These are phyloP conservation scores for Triplophysa siluroides DNA, from an alignment of 2,113 vertebrate genomes.

Conservation along the genomic window DNA sequence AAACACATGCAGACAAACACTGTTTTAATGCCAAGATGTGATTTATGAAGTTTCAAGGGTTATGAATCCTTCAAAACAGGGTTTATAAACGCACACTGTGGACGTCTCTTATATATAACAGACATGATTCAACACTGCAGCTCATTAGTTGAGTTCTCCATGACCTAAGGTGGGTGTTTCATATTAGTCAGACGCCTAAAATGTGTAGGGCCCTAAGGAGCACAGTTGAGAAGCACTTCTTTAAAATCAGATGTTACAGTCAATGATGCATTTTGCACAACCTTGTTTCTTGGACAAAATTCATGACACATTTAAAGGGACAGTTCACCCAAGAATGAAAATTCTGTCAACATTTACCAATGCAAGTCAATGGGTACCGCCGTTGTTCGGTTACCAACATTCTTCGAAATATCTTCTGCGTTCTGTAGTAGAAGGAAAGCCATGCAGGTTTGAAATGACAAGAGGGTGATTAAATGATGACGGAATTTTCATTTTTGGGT, in stretches of 20 bases:
- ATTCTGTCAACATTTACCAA: no score
- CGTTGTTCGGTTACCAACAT: no score
- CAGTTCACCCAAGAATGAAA: no score
- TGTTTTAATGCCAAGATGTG: not conserved
- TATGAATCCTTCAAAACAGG: not conserved
- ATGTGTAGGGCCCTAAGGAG: not conserved
- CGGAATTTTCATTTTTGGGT: no score
- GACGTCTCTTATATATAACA: not conserved
- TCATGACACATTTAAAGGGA: no score
- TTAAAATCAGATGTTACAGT: not conserved
- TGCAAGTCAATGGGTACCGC: no score
- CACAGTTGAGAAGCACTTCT: not conserved
- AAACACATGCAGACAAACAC: not conserved
- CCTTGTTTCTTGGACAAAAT: not conserved
- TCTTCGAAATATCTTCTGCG: no score
- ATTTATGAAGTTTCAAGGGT: not conserved
- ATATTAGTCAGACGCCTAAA: slow-evolving; percentile 2
- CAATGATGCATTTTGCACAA: not conserved
- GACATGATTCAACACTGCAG: not conserved
- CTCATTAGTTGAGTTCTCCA: not conserved
- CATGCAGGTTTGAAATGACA: no score
- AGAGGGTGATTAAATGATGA: no score
- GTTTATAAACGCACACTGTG: not conserved
- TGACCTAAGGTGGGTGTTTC: not conserved
- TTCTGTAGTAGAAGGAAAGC: no score